Conservation (phyloP, 1,140 invertebrate genomes). For the Lepidotrigona ventralis region DNA sequence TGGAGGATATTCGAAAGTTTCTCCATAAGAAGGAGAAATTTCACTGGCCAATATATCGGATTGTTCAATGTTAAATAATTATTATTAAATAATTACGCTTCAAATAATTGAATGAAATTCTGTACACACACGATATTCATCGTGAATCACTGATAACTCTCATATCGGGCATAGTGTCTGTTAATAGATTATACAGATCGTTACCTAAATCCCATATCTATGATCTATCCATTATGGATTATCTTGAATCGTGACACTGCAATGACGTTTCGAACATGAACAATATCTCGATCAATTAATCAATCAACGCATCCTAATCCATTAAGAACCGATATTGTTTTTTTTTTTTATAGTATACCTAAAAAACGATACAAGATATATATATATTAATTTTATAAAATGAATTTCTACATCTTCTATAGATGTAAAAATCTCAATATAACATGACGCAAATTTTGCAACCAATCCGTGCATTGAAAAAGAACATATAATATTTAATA, state of each 20-base stretch:
- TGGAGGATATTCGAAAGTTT: background rate
- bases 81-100: background rate
- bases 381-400: too few relatives aligned
- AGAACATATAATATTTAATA: too few relatives aligned
- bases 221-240: slow-evolving; percentile 17
- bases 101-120: background rate
- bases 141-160: background rate
- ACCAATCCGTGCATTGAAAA: background rate
- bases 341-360: background rate
- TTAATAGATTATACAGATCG: slow-evolving; percentile 12
- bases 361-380: too few relatives aligned
- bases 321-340: background rate
- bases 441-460: background rate
- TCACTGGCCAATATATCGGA: too few relatives aligned
- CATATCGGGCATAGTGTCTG: background rate
- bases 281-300: slow-evolving; percentile 23
- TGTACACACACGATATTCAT: background rate
- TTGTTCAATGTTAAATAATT: too few relatives aligned
- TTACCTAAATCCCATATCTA: slow-evolving; percentile 26
- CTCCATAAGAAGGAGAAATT: too few relatives aligned
- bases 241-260: slow-evolving; percentile 14
- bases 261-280: background rate
- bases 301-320: slow-evolving; percentile 4
- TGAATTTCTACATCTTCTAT: too few relatives aligned
- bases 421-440: background rate